A percentile compares a stretch with the other conserved stretches of the same genome.
Evolutionary conservation across 2,888 invertebrate species (phyloP).

Genomic region (Lampropteryx suffumata): DNA sequence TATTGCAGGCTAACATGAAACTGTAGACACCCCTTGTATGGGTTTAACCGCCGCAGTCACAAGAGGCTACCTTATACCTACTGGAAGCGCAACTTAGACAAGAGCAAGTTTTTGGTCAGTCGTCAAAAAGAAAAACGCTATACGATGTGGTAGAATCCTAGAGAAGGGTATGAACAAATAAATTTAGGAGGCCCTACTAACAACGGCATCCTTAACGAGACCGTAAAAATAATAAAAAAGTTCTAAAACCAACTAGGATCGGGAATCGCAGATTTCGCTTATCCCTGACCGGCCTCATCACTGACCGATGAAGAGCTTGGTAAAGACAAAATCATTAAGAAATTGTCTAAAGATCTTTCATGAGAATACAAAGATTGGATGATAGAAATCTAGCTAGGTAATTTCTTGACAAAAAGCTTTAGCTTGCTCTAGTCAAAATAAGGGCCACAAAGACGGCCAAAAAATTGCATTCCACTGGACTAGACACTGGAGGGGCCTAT

Average conservation of each 20-base stretch:
- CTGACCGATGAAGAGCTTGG: neutral
- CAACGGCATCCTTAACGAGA: neutral
- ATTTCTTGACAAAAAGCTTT: neutral
- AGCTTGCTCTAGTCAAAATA: neutral
- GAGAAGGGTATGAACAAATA: neutral
- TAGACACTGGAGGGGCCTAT: neutral
- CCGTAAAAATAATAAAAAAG: too few species aligned
- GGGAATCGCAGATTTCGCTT: neutral
- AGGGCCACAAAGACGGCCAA: neutral
- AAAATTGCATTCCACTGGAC: too few species aligned
- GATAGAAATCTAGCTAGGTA: neutral
- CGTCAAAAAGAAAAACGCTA: neutral
- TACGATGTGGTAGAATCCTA: constrained; percentile 10
- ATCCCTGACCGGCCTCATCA: neutral
- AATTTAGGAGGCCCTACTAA: neutral
- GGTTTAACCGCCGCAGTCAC: too few species aligned
- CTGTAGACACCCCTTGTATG: too few species aligned
- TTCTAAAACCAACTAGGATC: too few species aligned
- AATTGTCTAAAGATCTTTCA: neutral
- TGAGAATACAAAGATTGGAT: neutral
- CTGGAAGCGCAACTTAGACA: too few species aligned
- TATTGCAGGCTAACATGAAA: too few species aligned
- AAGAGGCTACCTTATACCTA: too few species aligned
- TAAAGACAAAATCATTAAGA: too few species aligned
- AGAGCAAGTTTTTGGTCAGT: too few species aligned